Percentiles rank a stretch among this genome's conserved stretches.
Conservation (phyloP, 1,140 invertebrate genomes). For the Euborellia annulipes region DNA sequence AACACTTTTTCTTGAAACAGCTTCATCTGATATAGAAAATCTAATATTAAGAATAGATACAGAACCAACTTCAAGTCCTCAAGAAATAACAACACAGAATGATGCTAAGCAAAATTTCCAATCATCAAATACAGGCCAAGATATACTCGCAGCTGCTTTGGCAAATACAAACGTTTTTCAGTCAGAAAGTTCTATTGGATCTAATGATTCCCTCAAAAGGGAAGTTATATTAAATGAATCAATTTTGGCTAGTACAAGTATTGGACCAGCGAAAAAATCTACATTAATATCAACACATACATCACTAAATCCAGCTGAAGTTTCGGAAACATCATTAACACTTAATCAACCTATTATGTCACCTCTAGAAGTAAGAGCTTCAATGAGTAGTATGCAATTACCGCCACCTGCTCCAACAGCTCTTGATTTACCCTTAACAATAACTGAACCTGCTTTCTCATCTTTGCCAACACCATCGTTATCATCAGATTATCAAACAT, state of each 20-base stretch:
- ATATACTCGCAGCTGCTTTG: constrained; percentile 57
- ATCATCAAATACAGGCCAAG: constrained; percentile 34
- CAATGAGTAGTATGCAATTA: constrained; percentile 18
- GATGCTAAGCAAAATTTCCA: background rate
- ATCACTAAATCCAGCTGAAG: constrained; percentile 31
- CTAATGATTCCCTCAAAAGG: constrained; percentile 14
- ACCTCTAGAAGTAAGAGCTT: constrained; percentile 45
- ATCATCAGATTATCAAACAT: background rate
- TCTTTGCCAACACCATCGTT: background rate
- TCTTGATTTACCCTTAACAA: constrained; percentile 48
- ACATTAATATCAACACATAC: constrained; percentile 28
- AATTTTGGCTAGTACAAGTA: constrained; percentile 20
- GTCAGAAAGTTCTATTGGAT: constrained; percentile 31
- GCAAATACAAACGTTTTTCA: constrained; percentile 59
- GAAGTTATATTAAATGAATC: constrained; percentile 15
- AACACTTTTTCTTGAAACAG: background rate
- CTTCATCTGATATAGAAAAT: constrained; percentile 1
- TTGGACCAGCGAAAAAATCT: constrained; percentile 25
- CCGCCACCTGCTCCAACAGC: constrained; percentile 34
- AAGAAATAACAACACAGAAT: too few species aligned
- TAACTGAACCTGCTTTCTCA: constrained; percentile 36
- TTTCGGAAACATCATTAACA: constrained; percentile 50
- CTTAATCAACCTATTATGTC: constrained; percentile 66
- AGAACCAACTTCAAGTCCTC: too few species aligned
- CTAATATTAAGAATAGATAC: background rate